phyloP scores from a whole-genome alignment of 2,888 invertebrate species.

The Alitta virens region DNA sequence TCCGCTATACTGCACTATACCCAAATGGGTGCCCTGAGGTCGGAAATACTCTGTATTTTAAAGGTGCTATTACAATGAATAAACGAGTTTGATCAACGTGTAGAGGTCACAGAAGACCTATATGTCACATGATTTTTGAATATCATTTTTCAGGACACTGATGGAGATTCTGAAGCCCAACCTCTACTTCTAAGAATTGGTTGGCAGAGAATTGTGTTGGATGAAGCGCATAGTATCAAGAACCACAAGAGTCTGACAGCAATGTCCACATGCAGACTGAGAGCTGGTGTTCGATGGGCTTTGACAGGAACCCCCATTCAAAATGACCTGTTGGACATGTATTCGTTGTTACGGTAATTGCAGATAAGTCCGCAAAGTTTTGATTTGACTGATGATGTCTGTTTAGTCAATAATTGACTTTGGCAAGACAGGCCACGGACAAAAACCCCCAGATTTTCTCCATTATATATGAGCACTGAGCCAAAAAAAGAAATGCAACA shows the following conservation, averaged over 20 bases:
- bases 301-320: conserved; percentile 95
- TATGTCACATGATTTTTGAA: too few species aligned
- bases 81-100: too few species aligned
- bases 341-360: conserved; percentile 54
- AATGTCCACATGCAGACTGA: conserved; percentile 68
- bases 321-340: conserved; percentile 78
- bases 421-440: too few species aligned
- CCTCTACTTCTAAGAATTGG: conserved; percentile 65
- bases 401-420: not conserved
- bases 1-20: too few species aligned
- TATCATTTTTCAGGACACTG: not conserved
- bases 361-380: not conserved
- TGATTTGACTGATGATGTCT: not conserved
- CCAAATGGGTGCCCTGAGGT: too few species aligned
- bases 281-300: conserved; percentile 72
- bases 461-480: too few species aligned
- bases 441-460: too few species aligned
- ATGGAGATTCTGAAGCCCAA: conserved; percentile 20
- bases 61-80: too few species aligned
- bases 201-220: conserved; percentile 85
- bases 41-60: too few species aligned
- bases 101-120: too few species aligned
- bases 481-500: too few species aligned
- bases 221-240: conserved; percentile 90
- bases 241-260: conserved; percentile 81